A percentile compares a stretch with the other conserved stretches of the same genome.
These are phyloP conservation scores for Idaea straminata DNA, from an alignment of 2,888 invertebrate species.

Conservation along the genomic window DNA sequence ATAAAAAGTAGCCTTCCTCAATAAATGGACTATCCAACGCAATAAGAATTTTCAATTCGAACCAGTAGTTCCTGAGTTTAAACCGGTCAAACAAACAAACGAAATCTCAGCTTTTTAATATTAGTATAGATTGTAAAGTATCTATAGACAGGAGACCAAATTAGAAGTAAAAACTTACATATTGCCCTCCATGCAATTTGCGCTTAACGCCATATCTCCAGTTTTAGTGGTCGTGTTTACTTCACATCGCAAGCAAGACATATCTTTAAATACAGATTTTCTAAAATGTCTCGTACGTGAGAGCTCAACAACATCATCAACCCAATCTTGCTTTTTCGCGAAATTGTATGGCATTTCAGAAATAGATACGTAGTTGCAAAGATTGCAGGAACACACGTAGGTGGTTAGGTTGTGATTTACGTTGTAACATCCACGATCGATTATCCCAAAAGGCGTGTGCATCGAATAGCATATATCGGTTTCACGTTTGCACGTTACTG, in stretches of 20 bases:
- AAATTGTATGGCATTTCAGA: constrained; percentile 62
- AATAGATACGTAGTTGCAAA: constrained; percentile 63
- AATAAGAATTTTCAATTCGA: constrained; percentile 7
- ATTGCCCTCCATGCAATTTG: constrained; percentile 59
- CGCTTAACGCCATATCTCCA: constrained; percentile 38
- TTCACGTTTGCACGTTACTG: constrained; percentile 44
- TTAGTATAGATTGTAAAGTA: too few species aligned
- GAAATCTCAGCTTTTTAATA: too few species aligned
- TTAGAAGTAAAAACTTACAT: constrained; percentile 44
- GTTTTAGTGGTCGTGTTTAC: constrained; percentile 45
- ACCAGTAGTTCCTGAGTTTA: too few species aligned
- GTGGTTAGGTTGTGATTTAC: constrained; percentile 50
- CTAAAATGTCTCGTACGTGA: constrained; percentile 52
- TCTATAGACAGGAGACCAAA: too few species aligned
- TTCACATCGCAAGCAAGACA: constrained; percentile 64
- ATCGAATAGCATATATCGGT: constrained; percentile 60
- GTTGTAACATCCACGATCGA: constrained; percentile 64
- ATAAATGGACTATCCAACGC: not conserved
- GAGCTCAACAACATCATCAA: constrained; percentile 59
- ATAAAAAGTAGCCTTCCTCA: too few species aligned
- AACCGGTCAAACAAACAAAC: too few species aligned
- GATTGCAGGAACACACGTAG: constrained; percentile 65
- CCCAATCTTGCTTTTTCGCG: constrained; percentile 53
- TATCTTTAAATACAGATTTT: constrained; percentile 54
- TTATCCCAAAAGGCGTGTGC: constrained; percentile 66